Evolutionary conservation across 2,888 invertebrate species (phyloP).

Genomic region (Leptinotarsa tumamoca): DNA sequence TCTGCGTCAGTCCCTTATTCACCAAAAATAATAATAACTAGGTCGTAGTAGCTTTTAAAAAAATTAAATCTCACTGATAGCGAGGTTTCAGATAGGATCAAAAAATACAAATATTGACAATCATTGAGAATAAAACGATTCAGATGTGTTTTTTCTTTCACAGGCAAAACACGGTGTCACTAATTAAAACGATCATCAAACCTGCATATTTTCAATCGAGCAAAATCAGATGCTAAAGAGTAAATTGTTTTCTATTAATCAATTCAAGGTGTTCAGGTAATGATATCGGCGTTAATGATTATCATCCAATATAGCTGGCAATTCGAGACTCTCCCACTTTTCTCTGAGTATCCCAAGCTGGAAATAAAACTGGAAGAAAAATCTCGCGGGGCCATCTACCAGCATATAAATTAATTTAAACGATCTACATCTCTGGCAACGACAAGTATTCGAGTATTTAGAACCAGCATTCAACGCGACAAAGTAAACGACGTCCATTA

Average conservation of each 20-base stretch:
- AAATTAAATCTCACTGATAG: too few relatives aligned
- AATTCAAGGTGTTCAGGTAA: neutral
- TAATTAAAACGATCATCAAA: too few relatives aligned
- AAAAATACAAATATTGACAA: too few relatives aligned
- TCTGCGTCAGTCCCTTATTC: too few relatives aligned
- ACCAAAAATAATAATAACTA: too few relatives aligned
- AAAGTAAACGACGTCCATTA: slow-evolving; percentile 27
- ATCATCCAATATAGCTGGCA: neutral
- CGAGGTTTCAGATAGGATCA: too few relatives aligned
- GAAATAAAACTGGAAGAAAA: neutral
- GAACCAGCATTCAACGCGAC: slow-evolving; percentile 18
- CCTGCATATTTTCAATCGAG: too few relatives aligned
- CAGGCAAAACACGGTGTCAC: too few relatives aligned
- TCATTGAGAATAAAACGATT: too few relatives aligned
- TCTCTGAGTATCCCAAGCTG: neutral
- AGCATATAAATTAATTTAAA: slow-evolving; percentile 24
- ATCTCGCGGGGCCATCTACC: neutral
- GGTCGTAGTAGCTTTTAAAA: too few relatives aligned
- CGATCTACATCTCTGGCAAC: slow-evolving; percentile 25
- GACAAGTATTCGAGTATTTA: slow-evolving; percentile 26
- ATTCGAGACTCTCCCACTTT: neutral
- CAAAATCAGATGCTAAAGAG: too few relatives aligned
- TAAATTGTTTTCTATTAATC: neutral
- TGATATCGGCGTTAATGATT: neutral
- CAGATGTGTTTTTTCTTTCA: too few relatives aligned